Evolutionary conservation across 2,113 vertebrate genomes (phyloP).

Genomic region (Hemiprocne comata): DNA sequence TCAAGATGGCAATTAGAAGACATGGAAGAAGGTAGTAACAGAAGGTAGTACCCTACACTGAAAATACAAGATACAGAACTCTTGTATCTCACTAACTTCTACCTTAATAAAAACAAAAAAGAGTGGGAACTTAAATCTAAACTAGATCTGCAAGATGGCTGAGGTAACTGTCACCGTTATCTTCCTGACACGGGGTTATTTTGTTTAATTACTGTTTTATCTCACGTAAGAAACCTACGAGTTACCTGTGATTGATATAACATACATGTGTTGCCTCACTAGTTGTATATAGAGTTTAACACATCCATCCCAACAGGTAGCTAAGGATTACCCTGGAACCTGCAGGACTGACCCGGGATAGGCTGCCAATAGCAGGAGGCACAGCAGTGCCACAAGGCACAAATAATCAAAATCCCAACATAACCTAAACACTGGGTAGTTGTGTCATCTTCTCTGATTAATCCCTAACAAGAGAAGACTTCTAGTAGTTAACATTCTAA

Average conservation of each 20-base stretch:
- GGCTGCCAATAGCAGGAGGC: not conserved
- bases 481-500: not conserved
- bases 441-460: not conserved
- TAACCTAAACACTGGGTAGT: not conserved
- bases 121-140: not conserved
- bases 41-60: not conserved
- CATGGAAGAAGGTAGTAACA: not conserved
- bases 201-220: not conserved
- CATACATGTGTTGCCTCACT: not conserved
- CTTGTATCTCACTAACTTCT: not conserved
- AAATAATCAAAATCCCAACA: not conserved
- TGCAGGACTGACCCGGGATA: rapidly evolving
- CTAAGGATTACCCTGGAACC: not conserved
- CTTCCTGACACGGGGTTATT: rapidly evolving
- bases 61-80: not conserved
- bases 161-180: not conserved
- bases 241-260: not conserved
- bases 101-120: not conserved
- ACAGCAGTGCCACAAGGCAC: not conserved
- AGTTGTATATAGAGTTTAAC: rapidly evolving
- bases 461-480: not conserved
- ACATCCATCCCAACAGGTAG: not conserved
- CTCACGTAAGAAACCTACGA: not conserved
- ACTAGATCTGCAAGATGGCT: not conserved
- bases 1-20: not conserved